Evolutionary conservation across 2,888 invertebrate genomes (phyloP), one percentile per base, ranked within the genome.

Genomic region (Eretmocerus hayati): DNA sequence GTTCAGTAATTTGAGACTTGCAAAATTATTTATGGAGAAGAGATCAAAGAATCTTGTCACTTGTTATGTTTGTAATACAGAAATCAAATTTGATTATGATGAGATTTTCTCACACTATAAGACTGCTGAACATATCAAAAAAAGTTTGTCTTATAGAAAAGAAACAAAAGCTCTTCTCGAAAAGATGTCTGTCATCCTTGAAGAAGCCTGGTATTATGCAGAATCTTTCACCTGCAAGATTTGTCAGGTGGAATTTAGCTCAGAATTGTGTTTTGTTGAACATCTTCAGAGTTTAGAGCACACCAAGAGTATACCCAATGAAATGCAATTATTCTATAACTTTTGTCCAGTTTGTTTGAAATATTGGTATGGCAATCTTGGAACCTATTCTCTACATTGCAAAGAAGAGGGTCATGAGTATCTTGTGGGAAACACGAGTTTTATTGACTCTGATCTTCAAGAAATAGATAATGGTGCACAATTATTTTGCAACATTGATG

Each of bases 241-340:
- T 9, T 61, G 63, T 22, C 5, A 37, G 2, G 19, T 0, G 11
- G 43, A 8, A 5, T 54, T 48, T 21, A 13, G 40, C 2, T 38
- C 22, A 6, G 61, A 59, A 45, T 22, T 47, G 0, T 18, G 49
- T 5, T 64, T 61, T 47, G 40, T 52, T n/a, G n/a, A n/a, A n/a
- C n/a, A n/a, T n/a, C n/a, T n/a, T n/a, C n/a, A n/a, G n/a, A n/a
- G n/a, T n/a, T n/a, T n/a, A n/a, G 44, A 26, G 2, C 58, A 59
- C n/a, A 9, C 2, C 5, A 1, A 32, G 11, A 44, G 48, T 13
- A 8, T 41, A 26, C 46, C 44, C 11, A 52, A 57, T 30, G 62
- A 62, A 9, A 50, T 51, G 9, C 3, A 16, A 1, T 2, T n/a
- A n/a, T n/a, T n/a, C n/a, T 47, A 6, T 48, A 16, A 16, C 57